Conservation (phyloP, 1,140 invertebrate genomes). For the Zaprionus africanus region DNA sequence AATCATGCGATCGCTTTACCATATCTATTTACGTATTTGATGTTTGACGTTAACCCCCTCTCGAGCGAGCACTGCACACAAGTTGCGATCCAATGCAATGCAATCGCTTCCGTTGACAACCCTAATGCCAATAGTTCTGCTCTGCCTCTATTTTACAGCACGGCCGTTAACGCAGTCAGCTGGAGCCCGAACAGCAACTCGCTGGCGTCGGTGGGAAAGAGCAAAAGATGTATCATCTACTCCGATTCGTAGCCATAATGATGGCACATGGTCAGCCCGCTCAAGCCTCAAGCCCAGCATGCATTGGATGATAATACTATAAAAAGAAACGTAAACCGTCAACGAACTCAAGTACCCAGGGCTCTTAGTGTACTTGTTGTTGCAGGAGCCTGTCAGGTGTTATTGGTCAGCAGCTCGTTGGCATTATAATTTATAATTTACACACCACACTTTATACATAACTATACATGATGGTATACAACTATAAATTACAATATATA, state of each 20-base stretch:
- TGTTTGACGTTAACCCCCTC: not conserved
- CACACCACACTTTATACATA: not conserved
- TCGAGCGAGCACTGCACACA: slow-evolving; percentile 6
- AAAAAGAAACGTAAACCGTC: slow-evolving; percentile 1
- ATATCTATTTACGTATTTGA: slow-evolving; percentile 1
- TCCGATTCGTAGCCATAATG: slow-evolving; percentile 85
- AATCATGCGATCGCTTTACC: slow-evolving; percentile 12
- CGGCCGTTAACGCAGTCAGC: slow-evolving; percentile 93
- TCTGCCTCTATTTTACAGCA: slow-evolving; percentile 86
- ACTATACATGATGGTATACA: slow-evolving; percentile 29
- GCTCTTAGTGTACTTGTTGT: not conserved
- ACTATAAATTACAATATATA: slow-evolving; percentile 19
- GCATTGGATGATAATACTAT: slow-evolving; percentile 13
- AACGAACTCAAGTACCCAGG: not conserved
- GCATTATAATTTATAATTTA: slow-evolving; percentile 25
- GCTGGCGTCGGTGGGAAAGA: slow-evolving; percentile 94
- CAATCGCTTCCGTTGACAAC: slow-evolving; percentile 28
- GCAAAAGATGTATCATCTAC: slow-evolving; percentile 94
- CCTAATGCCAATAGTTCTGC: slow-evolving; percentile 62
- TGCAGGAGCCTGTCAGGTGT: not conserved
- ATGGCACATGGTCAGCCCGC: not conserved
- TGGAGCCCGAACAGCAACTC: slow-evolving; percentile 95
- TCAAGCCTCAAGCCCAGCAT: slow-evolving; percentile 14
- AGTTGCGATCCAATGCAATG: not conserved
- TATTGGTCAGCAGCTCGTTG: slow-evolving; percentile 30